Base-by-base conservation (phyloP, 2,113 vertebrate species). In the Triplophysa rosa region DNA sequence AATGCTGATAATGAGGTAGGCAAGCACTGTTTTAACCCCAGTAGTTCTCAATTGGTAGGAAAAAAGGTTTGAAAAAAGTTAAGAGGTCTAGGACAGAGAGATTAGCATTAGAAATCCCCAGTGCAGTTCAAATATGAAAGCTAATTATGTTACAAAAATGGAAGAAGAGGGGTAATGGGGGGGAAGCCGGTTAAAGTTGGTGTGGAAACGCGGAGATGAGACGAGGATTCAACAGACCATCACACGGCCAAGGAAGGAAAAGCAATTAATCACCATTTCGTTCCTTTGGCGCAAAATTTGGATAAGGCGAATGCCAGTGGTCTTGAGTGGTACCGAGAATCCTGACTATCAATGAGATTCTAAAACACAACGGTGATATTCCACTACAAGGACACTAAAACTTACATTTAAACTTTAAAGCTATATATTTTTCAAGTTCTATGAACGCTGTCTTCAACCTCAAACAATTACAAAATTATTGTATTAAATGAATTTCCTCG, bases 1-100 rank as follows among this genome's bases (percentile, higher is more conserved):
- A 94, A 89, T 80, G 62, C 82, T 93, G 90, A 95, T 95, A 95
- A 96, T 95, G 92, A 95, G 93, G 89, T 90, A 90, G 90, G 89
- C 88, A 86, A 94, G 92, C 91, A 93, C 88, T 92, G 91, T 93
- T 94, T 95, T 90, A 95, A 94, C 90, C 90, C 90, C 90, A 90
- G 89, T 89, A 85, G 91, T 90, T 88, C 88, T 91, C 89, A 93
- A 91, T 88, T 92, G 89, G 90, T 86, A 91, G 84, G 84, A 89
- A 85, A 73, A 26, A 67, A 88, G 89, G 85, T 90, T 58, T 94
- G 89, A 79, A 80, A 89, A 87, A 93, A 81, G 72, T 92, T 93
- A 93, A 92, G 91, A 94, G 90, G 91, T 94, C 92, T 93, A 93
- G 92, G 93, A 94, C 90, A 93, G 89, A 93, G 91, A 94, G 92